Base-by-base conservation (phyloP, 1,140 invertebrate species). In the Zaprionus ornatus region DNA sequence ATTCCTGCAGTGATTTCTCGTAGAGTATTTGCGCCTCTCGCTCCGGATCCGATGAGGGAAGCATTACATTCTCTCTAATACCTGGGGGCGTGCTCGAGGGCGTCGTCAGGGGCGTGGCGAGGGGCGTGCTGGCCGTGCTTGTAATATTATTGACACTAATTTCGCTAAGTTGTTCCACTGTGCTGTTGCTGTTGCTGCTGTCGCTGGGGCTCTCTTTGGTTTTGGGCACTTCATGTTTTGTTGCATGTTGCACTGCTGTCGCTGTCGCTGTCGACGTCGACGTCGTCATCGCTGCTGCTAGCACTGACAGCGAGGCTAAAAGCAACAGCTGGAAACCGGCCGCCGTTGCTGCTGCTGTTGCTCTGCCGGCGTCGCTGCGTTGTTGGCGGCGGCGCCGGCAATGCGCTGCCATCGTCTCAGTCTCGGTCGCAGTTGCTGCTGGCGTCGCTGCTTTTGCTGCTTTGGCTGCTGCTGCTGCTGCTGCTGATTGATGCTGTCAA, bases 401-500 rank as follows among this genome's bases (percentile, higher is more conserved):
- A 54, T 69, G 70, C 66, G 75, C 56, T 73, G 62, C 74, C 71
- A 77, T 91, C 62, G 73, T 85, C 61, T 70, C 62, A 42, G 84
- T 62, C 54, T 48, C 48, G 23, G 63, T 66, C 50, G 60, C 9
- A 4, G 57, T 69, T 48, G 12, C 52, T 7, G 29, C 29, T 32
- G 29, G 29, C 29, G 59, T 56, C 37, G 27, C 59, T 29, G 68
- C 57, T 71, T 37, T 17, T 12, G 50, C 37, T 25, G 57, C n/a
- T n/a, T n/a, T n/a, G n/a, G n/a, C 29, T 27, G 77, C 55, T 73
- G 82, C 74, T 62, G 79, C 68, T 70, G 71, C 65, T 71, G 66
- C 75, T 72, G 75, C 62, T 91, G 91, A 91, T 91, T 91, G 91
- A 91, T 91, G 91, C 90, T 88, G 90, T 90, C 91, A 88, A 91